Conservation (phyloP, 2,888 invertebrate species). For the Trichogramma evanescens region DNA sequence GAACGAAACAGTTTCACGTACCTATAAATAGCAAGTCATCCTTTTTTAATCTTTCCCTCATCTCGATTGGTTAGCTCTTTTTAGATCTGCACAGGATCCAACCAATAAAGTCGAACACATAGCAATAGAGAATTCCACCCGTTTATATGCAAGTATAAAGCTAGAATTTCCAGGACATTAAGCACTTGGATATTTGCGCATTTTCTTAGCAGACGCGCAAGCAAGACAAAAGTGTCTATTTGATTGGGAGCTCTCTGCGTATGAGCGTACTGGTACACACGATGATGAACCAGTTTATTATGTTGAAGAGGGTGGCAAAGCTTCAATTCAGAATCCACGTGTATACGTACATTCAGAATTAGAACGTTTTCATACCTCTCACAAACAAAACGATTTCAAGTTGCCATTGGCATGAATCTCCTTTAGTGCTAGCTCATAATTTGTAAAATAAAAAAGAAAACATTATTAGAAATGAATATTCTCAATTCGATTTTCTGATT, state of each 20-base stretch:
- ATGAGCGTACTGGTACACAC: background rate
- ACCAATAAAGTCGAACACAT: conserved; percentile 38
- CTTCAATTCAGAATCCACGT: background rate
- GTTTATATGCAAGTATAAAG: conserved; percentile 45
- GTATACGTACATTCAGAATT: background rate
- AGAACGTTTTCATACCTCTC: too few species aligned
- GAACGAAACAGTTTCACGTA: too few species aligned
- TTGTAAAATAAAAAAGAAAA: too few species aligned
- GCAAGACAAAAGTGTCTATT: conserved; percentile 16
- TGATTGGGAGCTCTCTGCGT: conserved; percentile 15
- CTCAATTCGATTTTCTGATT: too few species aligned
- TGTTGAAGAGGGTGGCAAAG: background rate
- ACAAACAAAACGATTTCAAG: too few species aligned
- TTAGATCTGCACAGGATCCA: conserved; percentile 28
- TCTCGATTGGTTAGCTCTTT: conserved; percentile 43
- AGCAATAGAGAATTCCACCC: conserved; percentile 39
- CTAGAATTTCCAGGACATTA: conserved; percentile 41
- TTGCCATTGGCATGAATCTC: too few species aligned
- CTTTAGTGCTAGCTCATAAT: too few species aligned
- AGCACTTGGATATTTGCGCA: conserved; percentile 21
- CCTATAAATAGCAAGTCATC: conserved; percentile 17
- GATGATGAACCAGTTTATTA: conserved; percentile 3
- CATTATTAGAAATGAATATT: too few species aligned
- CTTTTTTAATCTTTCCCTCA: conserved; percentile 41
- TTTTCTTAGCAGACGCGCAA: background rate